A percentile compares a stretch with the other conserved stretches of the same genome.
phyloP scores from a whole-genome alignment of 2,113 vertebrate species.

The Oreochromis spilurus region DNA sequence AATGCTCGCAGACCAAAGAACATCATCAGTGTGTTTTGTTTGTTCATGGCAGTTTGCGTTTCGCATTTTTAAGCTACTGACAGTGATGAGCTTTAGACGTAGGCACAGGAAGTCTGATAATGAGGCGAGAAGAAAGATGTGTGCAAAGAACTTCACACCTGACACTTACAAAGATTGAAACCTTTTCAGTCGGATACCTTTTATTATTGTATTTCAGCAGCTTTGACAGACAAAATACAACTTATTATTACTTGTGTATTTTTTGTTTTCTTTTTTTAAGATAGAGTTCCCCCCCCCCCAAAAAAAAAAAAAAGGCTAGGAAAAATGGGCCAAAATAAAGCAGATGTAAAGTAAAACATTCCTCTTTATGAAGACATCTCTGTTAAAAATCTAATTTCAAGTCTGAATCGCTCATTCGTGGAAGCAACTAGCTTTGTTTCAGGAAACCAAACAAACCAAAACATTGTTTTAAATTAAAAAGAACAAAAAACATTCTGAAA shows the following conservation, averaged over 20 bases:
- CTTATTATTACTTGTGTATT: conserved; percentile 1
- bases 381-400: background rate
- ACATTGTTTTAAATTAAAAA: background rate
- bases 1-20: background rate
- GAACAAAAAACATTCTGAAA: background rate
- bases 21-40: background rate
- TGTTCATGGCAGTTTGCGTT: background rate
- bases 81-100: background rate
- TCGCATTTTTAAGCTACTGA: background rate
- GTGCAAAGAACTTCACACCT: background rate
- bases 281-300: background rate
- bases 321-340: background rate
- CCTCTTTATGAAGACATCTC: background rate
- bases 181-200: conserved; percentile 20
- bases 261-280: background rate
- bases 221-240: conserved; percentile 67
- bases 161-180: background rate
- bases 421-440: background rate
- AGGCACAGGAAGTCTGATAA: background rate
- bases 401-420: background rate
- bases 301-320: background rate
- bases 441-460: background rate
- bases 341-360: background rate
- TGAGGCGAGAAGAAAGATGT: background rate
- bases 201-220: conserved; percentile 67